These are phyloP conservation scores for Myxocyprinus asiaticus DNA, from an alignment of 2,113 vertebrate genomes.

Conservation along the genomic window DNA sequence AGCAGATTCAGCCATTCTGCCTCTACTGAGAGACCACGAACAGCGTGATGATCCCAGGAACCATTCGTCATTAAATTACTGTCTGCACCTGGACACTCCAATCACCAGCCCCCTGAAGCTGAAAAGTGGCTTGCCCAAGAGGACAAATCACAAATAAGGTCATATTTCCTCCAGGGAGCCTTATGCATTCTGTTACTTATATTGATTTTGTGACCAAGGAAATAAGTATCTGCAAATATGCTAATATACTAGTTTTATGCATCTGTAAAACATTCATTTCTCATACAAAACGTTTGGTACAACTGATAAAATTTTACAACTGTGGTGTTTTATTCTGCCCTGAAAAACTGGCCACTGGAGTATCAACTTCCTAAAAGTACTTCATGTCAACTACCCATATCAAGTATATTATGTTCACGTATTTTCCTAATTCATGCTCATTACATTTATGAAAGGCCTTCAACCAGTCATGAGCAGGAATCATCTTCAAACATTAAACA, in stretches of 20 bases:
- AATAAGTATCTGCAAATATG: slow-evolving; percentile 14
- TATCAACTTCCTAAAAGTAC: too few species aligned
- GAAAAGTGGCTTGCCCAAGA: slow-evolving; percentile 27
- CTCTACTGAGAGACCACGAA: slow-evolving; percentile 16
- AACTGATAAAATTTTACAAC: too few species aligned
- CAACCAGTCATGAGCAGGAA: slow-evolving; percentile 34
- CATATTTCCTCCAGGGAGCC: slow-evolving; percentile 8
- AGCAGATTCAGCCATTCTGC: slow-evolving; percentile 10
- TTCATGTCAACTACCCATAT: too few species aligned
- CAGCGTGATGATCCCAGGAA: background rate
- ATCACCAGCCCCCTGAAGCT: slow-evolving; percentile 37
- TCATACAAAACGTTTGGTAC: too few species aligned
- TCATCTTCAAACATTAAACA: slow-evolving; percentile 48
- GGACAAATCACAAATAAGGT: slow-evolving; percentile 41
- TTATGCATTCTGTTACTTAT: background rate
- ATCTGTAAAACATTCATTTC: too few species aligned
- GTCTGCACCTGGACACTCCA: slow-evolving; percentile 26
- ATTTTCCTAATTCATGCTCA: slow-evolving; percentile 10
- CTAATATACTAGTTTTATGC: background rate
- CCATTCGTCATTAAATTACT: slow-evolving; percentile 46
- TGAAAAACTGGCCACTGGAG: too few species aligned
- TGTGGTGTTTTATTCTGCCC: too few species aligned
- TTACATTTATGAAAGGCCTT: slow-evolving; percentile 21
- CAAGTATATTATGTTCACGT: slow-evolving; percentile 21
- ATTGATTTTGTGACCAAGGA: slow-evolving; percentile 21